Conservation (phyloP, 2,113 vertebrate genomes). For the Laterallus jamaicensis region DNA sequence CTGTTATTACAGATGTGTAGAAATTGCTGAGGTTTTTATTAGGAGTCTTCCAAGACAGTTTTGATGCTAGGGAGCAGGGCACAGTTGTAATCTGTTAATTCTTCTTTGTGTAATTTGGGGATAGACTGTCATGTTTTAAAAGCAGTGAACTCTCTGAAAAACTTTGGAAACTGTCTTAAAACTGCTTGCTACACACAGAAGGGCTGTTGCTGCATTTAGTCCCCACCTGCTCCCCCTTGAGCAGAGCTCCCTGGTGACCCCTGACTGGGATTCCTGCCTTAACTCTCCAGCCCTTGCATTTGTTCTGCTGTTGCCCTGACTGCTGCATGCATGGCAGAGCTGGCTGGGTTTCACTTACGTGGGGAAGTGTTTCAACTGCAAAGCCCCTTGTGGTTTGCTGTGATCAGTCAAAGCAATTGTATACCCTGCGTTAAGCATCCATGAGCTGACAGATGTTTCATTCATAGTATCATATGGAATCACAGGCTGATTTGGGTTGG, state of each 20-base stretch:
- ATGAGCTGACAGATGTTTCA: not conserved
- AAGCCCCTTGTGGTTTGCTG: not conserved
- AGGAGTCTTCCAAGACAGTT: not conserved
- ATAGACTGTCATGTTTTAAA: not conserved
- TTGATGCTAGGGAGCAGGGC: not conserved
- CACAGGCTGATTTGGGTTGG: no score
- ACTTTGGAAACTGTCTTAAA: not conserved
- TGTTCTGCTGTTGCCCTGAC: not conserved
- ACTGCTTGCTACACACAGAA: not conserved
- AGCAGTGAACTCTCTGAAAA: not conserved
- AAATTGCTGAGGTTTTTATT: not conserved
- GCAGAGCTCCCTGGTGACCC: not conserved
- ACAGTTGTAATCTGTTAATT: not conserved
- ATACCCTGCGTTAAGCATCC: not conserved
- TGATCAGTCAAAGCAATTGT: not conserved
- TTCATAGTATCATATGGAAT: not conserved
- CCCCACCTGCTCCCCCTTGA: not conserved
- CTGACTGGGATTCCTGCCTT: not conserved
- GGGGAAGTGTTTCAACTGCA: not conserved
- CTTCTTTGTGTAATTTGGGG: not conserved
- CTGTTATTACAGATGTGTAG: not conserved
- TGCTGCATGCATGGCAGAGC: fast-evolving
- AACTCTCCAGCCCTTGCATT: not conserved
- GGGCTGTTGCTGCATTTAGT: not conserved
- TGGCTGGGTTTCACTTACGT: not conserved